Conservation (phyloP, 2,797 vertebrate genomes). For the Zenarchopterus dispar region DNA sequence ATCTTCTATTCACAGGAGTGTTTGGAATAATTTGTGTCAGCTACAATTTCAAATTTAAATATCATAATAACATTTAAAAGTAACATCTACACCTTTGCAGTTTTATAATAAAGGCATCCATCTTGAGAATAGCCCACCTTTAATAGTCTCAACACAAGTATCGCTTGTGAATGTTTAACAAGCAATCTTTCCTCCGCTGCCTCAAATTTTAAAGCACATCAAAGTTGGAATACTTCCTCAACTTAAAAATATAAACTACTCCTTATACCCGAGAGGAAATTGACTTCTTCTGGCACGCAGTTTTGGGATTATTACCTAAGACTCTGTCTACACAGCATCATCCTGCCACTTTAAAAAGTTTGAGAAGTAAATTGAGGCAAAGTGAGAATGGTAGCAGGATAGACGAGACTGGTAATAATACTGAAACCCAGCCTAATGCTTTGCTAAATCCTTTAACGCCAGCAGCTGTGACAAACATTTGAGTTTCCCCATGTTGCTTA, state of each 20-base stretch:
- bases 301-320: too few relatives aligned
- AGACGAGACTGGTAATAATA: constrained; percentile 49
- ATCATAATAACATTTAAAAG: constrained; percentile 51
- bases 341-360: constrained; percentile 16
- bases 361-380: constrained; percentile 29
- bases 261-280: not conserved
- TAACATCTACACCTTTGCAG: constrained; percentile 23
- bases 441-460: constrained; percentile 61
- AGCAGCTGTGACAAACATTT: constrained; percentile 69
- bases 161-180: constrained; percentile 16
- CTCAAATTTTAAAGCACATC: not conserved
- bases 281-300: not conserved
- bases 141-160: not conserved
- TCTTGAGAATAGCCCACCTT: constrained; percentile 15
- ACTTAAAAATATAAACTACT: not conserved
- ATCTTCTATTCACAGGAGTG: constrained; percentile 42
- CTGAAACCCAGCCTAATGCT: constrained; percentile 52
- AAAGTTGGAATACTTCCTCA: not conserved
- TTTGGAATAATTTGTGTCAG: constrained; percentile 71
- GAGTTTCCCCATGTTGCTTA: constrained; percentile 45
- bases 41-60: constrained; percentile 70
- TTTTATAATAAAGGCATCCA: constrained; percentile 28
- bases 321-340: not conserved
- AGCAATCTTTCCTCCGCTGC: constrained; percentile 3
- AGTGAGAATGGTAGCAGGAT: not conserved